These are phyloP conservation scores for Brachionus asplanchnoidis DNA, from an alignment of 1,140 invertebrate species.

Conservation along the genomic window DNA sequence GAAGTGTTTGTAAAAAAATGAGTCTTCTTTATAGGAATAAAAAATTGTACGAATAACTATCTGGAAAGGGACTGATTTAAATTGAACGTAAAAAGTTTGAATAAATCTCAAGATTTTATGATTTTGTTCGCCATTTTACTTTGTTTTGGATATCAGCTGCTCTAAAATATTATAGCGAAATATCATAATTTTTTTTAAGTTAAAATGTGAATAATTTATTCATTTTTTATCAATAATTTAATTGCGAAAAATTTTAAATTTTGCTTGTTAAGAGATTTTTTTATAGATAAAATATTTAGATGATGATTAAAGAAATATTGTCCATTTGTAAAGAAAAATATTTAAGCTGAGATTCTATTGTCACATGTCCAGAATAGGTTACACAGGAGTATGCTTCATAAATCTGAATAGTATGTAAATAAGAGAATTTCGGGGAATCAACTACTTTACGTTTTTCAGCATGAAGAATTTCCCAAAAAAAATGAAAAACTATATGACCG, in stretches of 20 bases:
- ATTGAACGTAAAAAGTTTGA: background rate
- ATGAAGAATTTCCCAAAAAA: no score
- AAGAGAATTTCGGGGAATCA: no score
- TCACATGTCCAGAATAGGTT: no score
- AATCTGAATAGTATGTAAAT: no score
- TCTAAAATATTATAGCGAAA: background rate
- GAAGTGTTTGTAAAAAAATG: background rate
- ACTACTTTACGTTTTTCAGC: no score
- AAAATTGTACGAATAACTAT: background rate
- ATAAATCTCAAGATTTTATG: background rate
- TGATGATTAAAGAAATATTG: no score
- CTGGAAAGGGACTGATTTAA: background rate
- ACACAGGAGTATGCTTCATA: no score
- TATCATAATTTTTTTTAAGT: background rate
- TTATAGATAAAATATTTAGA: no score
- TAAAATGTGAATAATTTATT: background rate
- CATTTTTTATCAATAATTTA: no score
- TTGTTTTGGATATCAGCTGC: background rate
- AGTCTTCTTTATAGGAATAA: background rate
- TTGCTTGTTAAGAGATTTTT: background rate
- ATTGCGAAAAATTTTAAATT: background rate
- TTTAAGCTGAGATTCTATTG: no score
- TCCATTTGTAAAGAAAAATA: no score
- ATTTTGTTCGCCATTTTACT: background rate
- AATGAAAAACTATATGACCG: no score